Conservation (phyloP, 1,140 invertebrate genomes). For the Chymomyza costata region DNA sequence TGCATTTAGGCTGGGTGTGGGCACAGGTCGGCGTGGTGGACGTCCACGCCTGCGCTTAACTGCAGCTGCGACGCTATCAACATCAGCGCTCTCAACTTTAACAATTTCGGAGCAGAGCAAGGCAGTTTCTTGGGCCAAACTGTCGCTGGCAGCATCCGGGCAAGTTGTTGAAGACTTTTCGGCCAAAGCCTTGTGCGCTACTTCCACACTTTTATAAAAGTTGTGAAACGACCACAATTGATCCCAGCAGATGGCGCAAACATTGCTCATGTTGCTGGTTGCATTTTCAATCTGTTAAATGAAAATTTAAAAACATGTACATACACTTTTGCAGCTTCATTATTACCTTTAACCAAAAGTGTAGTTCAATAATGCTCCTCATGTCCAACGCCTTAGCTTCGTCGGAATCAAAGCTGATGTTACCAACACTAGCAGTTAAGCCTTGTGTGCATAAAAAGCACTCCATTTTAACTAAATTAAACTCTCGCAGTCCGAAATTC, state of each 20-base stretch:
- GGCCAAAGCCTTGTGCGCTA: constrained; percentile 31
- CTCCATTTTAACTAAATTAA: constrained; percentile 22
- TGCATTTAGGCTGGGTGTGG: background rate
- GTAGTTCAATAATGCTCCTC: constrained; percentile 45
- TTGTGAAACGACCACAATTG: constrained; percentile 48
- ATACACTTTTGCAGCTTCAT: background rate
- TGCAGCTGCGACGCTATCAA: constrained; percentile 43
- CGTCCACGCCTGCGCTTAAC: constrained; percentile 55
- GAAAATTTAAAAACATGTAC: background rate
- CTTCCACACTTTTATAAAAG: constrained; percentile 46
- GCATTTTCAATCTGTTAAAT: constrained; percentile 22
- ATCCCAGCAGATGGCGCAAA: constrained; percentile 48
- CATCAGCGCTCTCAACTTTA: constrained; percentile 8
- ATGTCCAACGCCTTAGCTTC: constrained; percentile 37
- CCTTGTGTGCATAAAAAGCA: constrained; percentile 42
- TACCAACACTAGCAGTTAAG: constrained; percentile 19
- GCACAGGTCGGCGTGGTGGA: constrained; percentile 3
- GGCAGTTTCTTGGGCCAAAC: background rate
- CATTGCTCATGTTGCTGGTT: constrained; percentile 16
- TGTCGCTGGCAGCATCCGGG: background rate
- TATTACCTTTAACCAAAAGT: constrained; percentile 53
- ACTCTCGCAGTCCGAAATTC: too few species aligned
- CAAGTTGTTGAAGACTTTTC: background rate
- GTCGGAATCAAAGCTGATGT: constrained; percentile 36
- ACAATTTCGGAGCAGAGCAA: background rate